phyloP scores from a whole-genome alignment of 1,140 invertebrate genomes.

The Dolichoris vasculosae region DNA sequence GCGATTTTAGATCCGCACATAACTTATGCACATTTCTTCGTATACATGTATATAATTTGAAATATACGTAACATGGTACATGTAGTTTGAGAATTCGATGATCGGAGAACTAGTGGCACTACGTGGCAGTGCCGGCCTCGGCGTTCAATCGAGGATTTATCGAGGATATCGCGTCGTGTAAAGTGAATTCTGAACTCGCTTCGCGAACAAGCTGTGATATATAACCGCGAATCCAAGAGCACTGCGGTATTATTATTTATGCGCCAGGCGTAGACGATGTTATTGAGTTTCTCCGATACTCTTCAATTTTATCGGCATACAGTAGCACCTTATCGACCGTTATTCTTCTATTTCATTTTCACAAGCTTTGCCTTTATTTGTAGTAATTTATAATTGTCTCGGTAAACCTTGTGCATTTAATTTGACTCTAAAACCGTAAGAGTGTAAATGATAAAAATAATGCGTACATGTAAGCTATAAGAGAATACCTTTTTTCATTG shows the following conservation, averaged over 20 bases:
- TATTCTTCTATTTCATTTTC: background rate
- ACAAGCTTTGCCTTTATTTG: background rate
- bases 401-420: background rate
- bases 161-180: background rate
- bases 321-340: too few relatives aligned
- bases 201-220: background rate
- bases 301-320: background rate
- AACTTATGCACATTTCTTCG: background rate
- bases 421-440: background rate
- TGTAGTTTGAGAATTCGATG: background rate
- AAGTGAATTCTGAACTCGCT: constrained; percentile 32
- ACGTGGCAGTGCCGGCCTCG: background rate
- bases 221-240: background rate
- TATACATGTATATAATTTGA: background rate
- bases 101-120: background rate
- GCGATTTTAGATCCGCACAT: constrained; percentile 13
- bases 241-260: background rate
- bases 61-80: background rate
- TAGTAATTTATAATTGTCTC: background rate
- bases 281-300: background rate
- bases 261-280: background rate
- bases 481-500: background rate
- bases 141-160: constrained; percentile 23
- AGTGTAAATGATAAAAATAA: background rate
- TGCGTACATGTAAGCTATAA: too few relatives aligned